Evolutionary conservation across 1,140 invertebrate genomes (phyloP).

Genomic region (Sitobion miscanthi): DNA sequence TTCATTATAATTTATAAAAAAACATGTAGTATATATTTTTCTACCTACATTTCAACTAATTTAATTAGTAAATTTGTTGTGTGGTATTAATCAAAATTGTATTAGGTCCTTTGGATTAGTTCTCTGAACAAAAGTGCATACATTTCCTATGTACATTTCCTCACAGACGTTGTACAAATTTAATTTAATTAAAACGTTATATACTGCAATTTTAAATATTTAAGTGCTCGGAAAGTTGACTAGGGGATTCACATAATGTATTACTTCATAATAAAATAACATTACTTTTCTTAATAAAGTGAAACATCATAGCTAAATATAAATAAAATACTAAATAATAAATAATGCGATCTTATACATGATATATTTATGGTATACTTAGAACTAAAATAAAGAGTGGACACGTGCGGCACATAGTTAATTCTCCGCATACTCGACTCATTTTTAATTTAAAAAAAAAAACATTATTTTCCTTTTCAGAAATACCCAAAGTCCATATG

Average conservation of each 20-base stretch:
- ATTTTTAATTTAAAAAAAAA: no score
- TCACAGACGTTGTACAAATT: not conserved
- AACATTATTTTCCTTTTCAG: not conserved
- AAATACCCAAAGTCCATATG: conserved; percentile 85
- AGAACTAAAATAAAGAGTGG: not conserved
- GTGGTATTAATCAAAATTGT: not conserved
- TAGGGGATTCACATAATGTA: not conserved
- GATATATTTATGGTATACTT: not conserved
- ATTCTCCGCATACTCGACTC: not conserved
- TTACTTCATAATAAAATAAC: not conserved
- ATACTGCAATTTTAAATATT: not conserved
- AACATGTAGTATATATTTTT: not conserved
- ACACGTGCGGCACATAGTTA: not conserved
- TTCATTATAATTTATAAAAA: not conserved
- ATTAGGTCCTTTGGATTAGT: not conserved
- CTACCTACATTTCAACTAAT: not conserved
- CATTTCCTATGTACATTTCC: not conserved
- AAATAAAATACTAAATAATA: not conserved
- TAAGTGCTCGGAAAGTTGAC: not conserved
- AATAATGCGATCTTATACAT: not conserved
- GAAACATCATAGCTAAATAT: not conserved
- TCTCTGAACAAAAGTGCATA: not conserved
- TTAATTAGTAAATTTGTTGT: not conserved
- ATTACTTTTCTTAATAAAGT: not conserved
- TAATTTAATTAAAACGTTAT: not conserved